Conservation (phyloP, 1,140 invertebrate genomes). For the Lasaia peninsularis region DNA sequence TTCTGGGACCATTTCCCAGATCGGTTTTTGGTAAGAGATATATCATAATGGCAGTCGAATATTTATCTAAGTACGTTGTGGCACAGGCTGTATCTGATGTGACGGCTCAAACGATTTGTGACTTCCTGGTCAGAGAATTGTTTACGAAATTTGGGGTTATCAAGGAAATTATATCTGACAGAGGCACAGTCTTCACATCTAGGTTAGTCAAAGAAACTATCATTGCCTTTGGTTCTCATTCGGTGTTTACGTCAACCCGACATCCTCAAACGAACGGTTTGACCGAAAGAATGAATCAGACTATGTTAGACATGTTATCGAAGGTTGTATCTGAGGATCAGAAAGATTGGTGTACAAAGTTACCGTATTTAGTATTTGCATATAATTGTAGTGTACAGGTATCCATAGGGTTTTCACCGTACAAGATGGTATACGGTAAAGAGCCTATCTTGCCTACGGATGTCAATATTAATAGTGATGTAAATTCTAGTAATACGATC, state of each 20-base stretch:
- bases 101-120: not conserved
- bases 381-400: not conserved
- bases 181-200: not conserved
- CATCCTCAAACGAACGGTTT: not conserved
- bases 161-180: not conserved
- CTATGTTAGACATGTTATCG: not conserved
- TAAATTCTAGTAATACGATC: not conserved
- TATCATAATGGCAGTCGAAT: not conserved
- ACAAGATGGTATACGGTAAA: not conserved
- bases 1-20: too few relatives aligned
- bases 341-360: not conserved
- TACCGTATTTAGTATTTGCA: not conserved
- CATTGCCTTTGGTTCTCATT: not conserved
- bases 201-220: not conserved
- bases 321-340: not conserved
- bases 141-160: not conserved
- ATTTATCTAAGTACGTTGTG: not conserved
- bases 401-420: not conserved
- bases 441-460: not conserved
- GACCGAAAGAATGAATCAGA: not conserved
- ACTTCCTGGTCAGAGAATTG: not conserved
- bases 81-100: not conserved
- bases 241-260: not conserved
- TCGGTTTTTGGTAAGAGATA: not conserved
- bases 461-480: not conserved